A percentile compares a stretch with the other conserved stretches of the same genome.
phyloP scores from a whole-genome alignment of 2,797 vertebrate genomes.

The Diceros bicornis region DNA sequence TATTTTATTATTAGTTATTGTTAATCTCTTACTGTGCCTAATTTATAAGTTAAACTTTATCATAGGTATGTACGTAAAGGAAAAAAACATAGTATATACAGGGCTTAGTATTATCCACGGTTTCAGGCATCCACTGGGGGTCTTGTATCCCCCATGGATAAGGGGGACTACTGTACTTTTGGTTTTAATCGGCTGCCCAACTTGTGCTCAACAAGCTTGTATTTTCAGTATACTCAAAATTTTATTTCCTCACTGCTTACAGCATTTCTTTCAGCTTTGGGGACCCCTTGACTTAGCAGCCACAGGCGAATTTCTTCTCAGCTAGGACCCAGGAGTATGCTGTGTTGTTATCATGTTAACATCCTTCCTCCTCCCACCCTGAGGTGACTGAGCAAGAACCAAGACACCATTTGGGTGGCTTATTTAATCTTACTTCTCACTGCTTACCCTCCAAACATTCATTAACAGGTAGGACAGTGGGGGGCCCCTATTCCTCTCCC shows the following conservation, averaged over 20 bases:
- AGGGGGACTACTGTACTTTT: not conserved
- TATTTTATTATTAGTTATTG: too few relatives aligned
- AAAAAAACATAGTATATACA: too few relatives aligned
- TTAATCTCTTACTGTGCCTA: too few relatives aligned
- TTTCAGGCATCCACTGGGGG: too few relatives aligned
- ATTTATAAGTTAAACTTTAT: too few relatives aligned
- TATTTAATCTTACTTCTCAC: not conserved
- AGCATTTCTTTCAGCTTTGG: not conserved
- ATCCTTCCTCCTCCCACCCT: not conserved
- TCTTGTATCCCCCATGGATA: too few relatives aligned
- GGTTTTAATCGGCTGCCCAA: not conserved
- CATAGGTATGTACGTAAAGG: too few relatives aligned
- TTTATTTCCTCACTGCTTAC: not conserved
- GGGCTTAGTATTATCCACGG: too few relatives aligned
- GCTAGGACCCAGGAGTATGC: not conserved
- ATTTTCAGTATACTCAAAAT: not conserved
- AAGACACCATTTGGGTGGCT: not conserved
- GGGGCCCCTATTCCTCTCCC: too few relatives aligned
- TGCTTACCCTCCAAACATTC: not conserved
- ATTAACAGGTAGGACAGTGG: not conserved
- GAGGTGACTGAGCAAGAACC: not conserved
- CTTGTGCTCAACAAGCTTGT: not conserved
- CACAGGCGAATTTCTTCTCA: not conserved
- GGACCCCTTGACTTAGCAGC: not conserved
- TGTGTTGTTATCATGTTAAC: not conserved